phyloP scores from a whole-genome alignment of 2,113 vertebrate species.

The Labeo catla region DNA sequence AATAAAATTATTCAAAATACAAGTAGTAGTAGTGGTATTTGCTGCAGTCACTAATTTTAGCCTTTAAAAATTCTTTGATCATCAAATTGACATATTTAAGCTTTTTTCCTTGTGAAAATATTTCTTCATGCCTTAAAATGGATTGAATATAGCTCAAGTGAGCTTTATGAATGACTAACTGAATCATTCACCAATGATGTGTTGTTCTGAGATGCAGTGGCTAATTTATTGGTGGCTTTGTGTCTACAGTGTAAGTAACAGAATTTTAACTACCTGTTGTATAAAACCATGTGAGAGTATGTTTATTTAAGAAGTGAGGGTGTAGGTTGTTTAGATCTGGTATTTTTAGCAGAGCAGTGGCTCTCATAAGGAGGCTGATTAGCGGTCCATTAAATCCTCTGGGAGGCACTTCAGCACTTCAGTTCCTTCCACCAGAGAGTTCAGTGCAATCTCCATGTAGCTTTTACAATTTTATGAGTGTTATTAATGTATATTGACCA shows the following conservation, averaged over 20 bases:
- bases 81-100: no score
- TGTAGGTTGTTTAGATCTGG: not conserved
- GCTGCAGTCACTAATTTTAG: not conserved
- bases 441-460: not conserved
- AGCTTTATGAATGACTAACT: not conserved
- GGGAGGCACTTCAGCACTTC: conserved; percentile 1
- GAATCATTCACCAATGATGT: not conserved
- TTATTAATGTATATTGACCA: not conserved
- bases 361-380: not conserved
- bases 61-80: no score
- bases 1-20: no score
- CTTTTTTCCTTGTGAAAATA: not conserved
- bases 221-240: not conserved
- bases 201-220: not conserved
- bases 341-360: not conserved
- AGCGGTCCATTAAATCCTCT: not conserved
- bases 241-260: not conserved
- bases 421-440: not conserved
- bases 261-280: not conserved
- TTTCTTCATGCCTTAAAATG: not conserved
- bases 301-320: not conserved
- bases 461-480: not conserved
- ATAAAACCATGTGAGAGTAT: not conserved
- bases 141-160: not conserved
- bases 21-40: not conserved